Percentiles rank a stretch among this genome's conserved stretches.
These are phyloP conservation scores for Anabas testudineus DNA, from an alignment of 2,797 vertebrate species.

Conservation along the genomic window DNA sequence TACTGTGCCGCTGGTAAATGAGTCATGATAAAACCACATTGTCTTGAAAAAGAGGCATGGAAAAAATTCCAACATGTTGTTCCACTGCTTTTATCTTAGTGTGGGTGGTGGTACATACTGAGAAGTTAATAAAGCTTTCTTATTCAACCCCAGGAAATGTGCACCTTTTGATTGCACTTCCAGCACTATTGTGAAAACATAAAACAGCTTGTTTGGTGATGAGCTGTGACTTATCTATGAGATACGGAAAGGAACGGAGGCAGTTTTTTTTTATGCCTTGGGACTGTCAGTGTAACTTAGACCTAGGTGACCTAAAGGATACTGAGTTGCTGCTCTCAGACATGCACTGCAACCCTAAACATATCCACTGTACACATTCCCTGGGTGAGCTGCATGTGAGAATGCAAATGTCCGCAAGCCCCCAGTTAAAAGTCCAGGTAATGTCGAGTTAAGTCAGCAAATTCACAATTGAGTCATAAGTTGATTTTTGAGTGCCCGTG, in stretches of 20 bases:
- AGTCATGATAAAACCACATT: constrained; percentile 48
- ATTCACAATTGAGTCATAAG: background rate
- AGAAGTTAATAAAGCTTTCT: constrained; percentile 76
- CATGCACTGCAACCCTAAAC: too few species aligned
- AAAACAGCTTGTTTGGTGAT: constrained; percentile 58
- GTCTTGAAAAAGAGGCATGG: constrained; percentile 48
- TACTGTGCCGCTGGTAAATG: constrained; percentile 47
- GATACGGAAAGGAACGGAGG: constrained; percentile 71
- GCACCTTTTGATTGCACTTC: constrained; percentile 64
- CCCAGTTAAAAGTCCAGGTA: too few species aligned
- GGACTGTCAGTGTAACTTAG: background rate
- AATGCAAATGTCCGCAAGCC: too few species aligned
- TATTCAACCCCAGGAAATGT: constrained; percentile 63
- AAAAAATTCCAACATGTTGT: constrained; percentile 61
- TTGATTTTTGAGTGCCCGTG: background rate
- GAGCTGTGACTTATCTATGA: constrained; percentile 43
- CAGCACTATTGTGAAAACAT: constrained; percentile 43
- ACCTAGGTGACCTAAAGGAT: background rate
- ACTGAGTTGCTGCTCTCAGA: too few species aligned
- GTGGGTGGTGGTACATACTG: constrained; percentile 69
- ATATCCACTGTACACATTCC: too few species aligned
- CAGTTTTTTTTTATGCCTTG: background rate
- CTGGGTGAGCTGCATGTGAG: too few species aligned
- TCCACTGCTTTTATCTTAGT: constrained; percentile 52
- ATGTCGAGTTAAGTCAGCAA: too few species aligned